phyloP scores from a whole-genome alignment of 30 jellyfish, hydroid and myxozoan genomes.

The Hydractinia symbiolongicarpus region DNA sequence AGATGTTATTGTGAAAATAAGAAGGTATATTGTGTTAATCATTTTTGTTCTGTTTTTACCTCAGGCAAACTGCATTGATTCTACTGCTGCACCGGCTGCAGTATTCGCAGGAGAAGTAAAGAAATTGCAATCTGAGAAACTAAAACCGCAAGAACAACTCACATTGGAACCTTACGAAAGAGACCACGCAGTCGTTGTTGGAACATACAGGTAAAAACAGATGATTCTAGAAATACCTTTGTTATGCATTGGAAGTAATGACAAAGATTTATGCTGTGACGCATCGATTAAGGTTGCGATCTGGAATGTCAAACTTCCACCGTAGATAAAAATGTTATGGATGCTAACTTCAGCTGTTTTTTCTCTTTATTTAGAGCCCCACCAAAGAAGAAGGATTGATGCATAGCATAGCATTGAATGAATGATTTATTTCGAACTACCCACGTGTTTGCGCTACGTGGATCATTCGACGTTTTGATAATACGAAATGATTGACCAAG shows the following conservation, averaged over 20 bases:
- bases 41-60: constrained; percentile 6
- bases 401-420: not conserved
- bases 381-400: constrained; percentile 12
- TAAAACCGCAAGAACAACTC: constrained; percentile 98
- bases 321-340: not conserved
- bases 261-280: not conserved
- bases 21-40: not conserved
- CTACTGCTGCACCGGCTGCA: constrained; percentile 99
- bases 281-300: not conserved
- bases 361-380: not conserved
- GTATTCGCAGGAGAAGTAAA: constrained; percentile 99
- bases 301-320: too few species aligned
- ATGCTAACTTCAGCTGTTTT: not conserved
- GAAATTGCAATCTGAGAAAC: constrained; percentile 86
- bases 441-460: too few species aligned
- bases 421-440: too few species aligned
- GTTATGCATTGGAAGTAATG: not conserved
- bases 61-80: constrained; percentile 99
- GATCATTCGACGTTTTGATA: too few species aligned
- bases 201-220: constrained; percentile 76
- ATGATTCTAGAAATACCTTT: not conserved
- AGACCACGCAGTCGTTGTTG: constrained; percentile 99
- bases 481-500: too few species aligned
- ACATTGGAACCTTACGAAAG: constrained; percentile 99
- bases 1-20: not conserved